Base-by-base conservation (phyloP, 1,140 invertebrate species). In the Cheumatopsyche charites region DNA sequence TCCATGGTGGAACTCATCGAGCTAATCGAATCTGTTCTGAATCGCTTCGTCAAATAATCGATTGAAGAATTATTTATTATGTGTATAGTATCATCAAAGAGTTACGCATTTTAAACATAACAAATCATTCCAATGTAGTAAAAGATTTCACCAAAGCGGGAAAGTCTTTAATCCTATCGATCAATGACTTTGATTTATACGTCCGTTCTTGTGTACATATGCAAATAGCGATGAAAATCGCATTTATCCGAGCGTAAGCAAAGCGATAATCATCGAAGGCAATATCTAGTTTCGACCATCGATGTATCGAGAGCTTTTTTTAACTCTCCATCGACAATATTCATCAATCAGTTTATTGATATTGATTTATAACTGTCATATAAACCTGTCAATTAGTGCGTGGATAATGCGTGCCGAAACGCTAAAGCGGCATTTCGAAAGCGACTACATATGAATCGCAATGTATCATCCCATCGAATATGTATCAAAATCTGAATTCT, bases 341-440 rank as follows among this genome's bases (percentile, higher is more conserved):
- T 67, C 65, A 67, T 67, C 65, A 67, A 67, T 67, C 65, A 67
- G 43, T 52, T 67, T 67, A n/a, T 67, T 41, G 15, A 67, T 67
- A 67, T 67, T 67, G 65, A 67, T 67, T 67, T 67, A 67, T 67
- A 17, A 67, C 65, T 67, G 65, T 67, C 65, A 67, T 67, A 67
- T 67, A 67, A 21, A 52, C 41, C 65, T 67, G 65, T 67, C 65
- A 67, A 67, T 67, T 67, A 67, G 45, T 67, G 65, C 29, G 65
- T 67, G 65, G 29, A 52, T 49, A 67, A 67, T 67, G 12, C n/a
- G 45, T 49, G 23, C 62, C 9, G 15, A 52, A 52, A 52, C 19
- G 47, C 47, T 17, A 52, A 52, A 13, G 13, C 47, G 13, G 9
- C 29, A 36, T 17, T 52, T 52, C 47, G 47, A 52, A 52, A 52